Conservation (phyloP, 2,888 invertebrate genomes). For the Drosophila sordidapex region DNA sequence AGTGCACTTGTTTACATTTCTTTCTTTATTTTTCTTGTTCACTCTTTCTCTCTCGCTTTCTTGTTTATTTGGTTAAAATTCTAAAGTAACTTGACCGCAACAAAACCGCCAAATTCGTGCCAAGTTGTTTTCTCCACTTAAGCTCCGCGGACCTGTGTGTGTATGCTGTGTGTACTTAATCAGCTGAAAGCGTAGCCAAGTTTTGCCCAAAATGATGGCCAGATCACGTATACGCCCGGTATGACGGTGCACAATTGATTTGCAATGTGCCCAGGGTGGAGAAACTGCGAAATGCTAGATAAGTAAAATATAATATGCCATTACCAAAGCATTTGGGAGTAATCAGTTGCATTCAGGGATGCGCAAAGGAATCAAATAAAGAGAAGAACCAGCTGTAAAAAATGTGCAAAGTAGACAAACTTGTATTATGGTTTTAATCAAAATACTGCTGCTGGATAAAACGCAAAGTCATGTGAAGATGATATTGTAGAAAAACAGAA, state of each 20-base stretch:
- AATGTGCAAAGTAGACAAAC: constrained; percentile 23
- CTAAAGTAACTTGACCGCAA: constrained; percentile 72
- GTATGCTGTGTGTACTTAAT: constrained; percentile 65
- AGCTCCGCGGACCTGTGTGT: neutral
- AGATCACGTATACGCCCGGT: constrained; percentile 49
- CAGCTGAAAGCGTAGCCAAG: constrained; percentile 72
- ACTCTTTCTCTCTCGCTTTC: constrained; percentile 15
- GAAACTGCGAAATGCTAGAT: constrained; percentile 3
- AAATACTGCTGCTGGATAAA: constrained; percentile 10
- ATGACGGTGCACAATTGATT: constrained; percentile 41
- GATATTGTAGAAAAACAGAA: neutral
- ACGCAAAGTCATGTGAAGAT: constrained; percentile 21
- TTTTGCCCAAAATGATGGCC: constrained; percentile 19
- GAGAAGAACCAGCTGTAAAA: neutral
- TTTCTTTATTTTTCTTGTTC: constrained; percentile 8
- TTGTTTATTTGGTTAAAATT: constrained; percentile 44
- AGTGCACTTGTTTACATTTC: constrained; percentile 56
- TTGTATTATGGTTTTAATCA: constrained; percentile 18
- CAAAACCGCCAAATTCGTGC: constrained; percentile 70
- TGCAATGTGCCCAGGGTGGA: constrained; percentile 7
- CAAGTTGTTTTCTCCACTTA: constrained; percentile 54
- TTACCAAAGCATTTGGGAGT: constrained; percentile 26
- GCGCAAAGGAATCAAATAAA: constrained; percentile 1
- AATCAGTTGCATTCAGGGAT: constrained; percentile 20
- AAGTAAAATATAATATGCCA: constrained; percentile 32